Conservation (phyloP, 2,888 invertebrate species). For the Metallyticus violacea region DNA sequence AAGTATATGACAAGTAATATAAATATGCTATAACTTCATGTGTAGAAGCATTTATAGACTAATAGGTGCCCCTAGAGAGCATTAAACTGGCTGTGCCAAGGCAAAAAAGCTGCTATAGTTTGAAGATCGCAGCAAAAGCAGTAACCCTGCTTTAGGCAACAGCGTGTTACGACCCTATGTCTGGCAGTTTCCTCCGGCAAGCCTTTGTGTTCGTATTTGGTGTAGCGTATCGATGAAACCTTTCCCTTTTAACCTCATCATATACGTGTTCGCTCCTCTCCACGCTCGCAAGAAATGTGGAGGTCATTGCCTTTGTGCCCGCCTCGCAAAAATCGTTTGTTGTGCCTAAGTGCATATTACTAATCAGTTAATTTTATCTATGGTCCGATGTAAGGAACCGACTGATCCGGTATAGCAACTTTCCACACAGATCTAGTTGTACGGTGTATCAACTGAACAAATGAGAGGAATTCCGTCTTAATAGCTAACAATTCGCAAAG, state of each 20-base stretch:
- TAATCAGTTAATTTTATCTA: constrained; percentile 15
- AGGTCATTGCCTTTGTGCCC: not conserved
- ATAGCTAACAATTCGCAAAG: not conserved
- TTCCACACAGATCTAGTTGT: not conserved
- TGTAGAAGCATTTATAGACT: too few species aligned
- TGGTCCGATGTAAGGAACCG: not conserved
- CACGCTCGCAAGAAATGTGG: not conserved
- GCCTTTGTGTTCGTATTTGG: not conserved
- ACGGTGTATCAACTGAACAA: not conserved
- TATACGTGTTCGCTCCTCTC: not conserved
- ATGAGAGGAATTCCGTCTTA: not conserved
- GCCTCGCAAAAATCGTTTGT: not conserved
- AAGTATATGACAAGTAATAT: too few species aligned
- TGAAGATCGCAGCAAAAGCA: not conserved
- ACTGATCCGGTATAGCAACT: not conserved
- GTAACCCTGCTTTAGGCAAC: not conserved
- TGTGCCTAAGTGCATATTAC: not conserved
- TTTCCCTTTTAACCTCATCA: not conserved
- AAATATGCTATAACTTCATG: too few species aligned
- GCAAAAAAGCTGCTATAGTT: not conserved
- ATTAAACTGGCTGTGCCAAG: not conserved
- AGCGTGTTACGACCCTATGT: not conserved
- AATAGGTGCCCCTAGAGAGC: too few species aligned
- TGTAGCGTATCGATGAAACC: not conserved
- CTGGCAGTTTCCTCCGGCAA: not conserved